A percentile compares a stretch with the other conserved stretches of the same genome.
Evolutionary conservation across 64 coral and sea anemone genomes (phyloP).

Genomic region (Pocillopora damicornis): DNA sequence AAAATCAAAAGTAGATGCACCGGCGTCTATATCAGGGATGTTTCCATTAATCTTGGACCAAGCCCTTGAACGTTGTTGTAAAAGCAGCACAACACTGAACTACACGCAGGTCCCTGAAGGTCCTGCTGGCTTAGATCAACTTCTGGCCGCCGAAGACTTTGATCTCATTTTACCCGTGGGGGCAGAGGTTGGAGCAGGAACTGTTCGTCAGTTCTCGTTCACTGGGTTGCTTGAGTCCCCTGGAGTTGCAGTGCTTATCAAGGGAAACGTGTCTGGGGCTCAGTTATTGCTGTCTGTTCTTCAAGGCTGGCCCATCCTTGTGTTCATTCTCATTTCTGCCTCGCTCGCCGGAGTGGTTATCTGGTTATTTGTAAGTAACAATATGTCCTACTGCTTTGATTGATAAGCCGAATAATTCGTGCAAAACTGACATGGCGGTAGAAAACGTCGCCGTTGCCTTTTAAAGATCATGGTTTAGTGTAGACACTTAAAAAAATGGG

Average conservation of each 20-base stretch:
- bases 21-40: constrained; percentile 40
- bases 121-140: constrained; percentile 23
- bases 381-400: background rate
- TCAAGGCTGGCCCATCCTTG: constrained; percentile 85
- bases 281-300: constrained; percentile 78
- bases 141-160: constrained; percentile 49
- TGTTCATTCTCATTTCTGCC: constrained; percentile 86
- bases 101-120: constrained; percentile 26
- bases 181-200: background rate
- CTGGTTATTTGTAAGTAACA: constrained; percentile 81
- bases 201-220: constrained; percentile 56
- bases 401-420: too few relatives aligned
- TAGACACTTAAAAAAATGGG: too few relatives aligned
- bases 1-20: background rate
- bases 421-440: too few relatives aligned
- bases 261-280: constrained; percentile 74
- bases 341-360: constrained; percentile 82
- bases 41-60: constrained; percentile 55
- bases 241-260: constrained; percentile 69
- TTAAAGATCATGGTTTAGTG: too few relatives aligned
- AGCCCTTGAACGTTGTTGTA: constrained; percentile 56
- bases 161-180: constrained; percentile 68
- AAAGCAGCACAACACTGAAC: constrained; percentile 29
- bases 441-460: too few relatives aligned
- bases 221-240: constrained; percentile 70